These are phyloP conservation scores for Pheosia gnoma DNA, from an alignment of 2,888 invertebrate species.

Conservation along the genomic window DNA sequence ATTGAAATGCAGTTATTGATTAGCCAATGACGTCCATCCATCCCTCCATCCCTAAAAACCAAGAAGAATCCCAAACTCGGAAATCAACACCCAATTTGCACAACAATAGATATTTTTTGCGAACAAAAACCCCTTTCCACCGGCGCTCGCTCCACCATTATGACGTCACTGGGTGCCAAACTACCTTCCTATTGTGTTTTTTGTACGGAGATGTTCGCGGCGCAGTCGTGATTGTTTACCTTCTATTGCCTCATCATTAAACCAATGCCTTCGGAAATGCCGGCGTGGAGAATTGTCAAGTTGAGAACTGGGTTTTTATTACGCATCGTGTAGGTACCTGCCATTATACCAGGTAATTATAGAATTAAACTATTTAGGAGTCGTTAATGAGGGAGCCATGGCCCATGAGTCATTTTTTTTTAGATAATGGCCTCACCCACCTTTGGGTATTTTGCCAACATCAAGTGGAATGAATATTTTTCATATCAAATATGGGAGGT, in stretches of 20 bases:
- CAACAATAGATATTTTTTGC: background rate
- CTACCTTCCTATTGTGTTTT: slow-evolving; percentile 8
- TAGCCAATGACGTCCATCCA: too few relatives aligned
- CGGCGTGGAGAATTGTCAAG: slow-evolving; percentile 2
- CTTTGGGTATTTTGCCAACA: too few relatives aligned
- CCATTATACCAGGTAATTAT: background rate
- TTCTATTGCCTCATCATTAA: slow-evolving; percentile 4
- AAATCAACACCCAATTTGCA: background rate
- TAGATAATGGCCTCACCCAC: too few relatives aligned
- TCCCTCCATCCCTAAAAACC: too few relatives aligned
- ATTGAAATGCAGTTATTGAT: too few relatives aligned
- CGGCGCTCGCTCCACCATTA: background rate
- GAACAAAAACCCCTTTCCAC: slow-evolving; percentile 6
- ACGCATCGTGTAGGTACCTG: background rate
- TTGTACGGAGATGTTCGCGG: slow-evolving; percentile 2
- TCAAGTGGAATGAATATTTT: too few relatives aligned
- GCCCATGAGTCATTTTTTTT: background rate
- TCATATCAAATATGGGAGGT: too few relatives aligned
- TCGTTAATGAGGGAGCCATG: background rate
- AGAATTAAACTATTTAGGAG: background rate
- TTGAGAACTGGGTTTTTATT: slow-evolving; percentile 1
- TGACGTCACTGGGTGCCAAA: slow-evolving; percentile 1
- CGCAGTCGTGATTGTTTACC: background rate
- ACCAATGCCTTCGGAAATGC: background rate
- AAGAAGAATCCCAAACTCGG: background rate